Evolutionary conservation across 1,140 invertebrate species (phyloP).

Genomic region (Brachionus asplanchnoidis): DNA sequence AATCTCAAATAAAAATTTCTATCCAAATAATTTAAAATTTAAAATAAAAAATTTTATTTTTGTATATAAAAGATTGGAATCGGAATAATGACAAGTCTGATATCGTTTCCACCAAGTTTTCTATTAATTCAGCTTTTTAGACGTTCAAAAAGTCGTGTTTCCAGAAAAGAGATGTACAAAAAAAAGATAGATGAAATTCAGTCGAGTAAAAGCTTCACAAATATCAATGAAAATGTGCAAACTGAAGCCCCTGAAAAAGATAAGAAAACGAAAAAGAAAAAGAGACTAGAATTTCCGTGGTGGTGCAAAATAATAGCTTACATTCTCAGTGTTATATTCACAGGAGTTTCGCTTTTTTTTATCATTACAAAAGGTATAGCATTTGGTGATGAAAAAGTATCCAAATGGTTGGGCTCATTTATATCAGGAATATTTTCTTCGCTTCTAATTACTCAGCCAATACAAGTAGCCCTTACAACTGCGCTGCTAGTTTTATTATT

Average conservation of each 20-base stretch:
- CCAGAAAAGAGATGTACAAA: neutral
- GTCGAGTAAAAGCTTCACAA: slow-evolving; percentile 44
- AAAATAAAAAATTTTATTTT: neutral
- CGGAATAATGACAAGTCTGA: slow-evolving; percentile 29
- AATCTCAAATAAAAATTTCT: no score
- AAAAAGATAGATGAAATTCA: slow-evolving; percentile 41
- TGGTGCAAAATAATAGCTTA: slow-evolving; percentile 60
- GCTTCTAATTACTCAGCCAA: slow-evolving; percentile 61
- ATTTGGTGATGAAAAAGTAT: slow-evolving; percentile 61
- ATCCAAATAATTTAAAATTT: neutral
- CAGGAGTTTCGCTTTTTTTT: slow-evolving; percentile 58
- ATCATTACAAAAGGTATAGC: slow-evolving; percentile 61
- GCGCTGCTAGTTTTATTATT: neutral
- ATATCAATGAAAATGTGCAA: neutral
- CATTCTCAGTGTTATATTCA: slow-evolving; percentile 56
- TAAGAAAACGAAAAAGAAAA: neutral
- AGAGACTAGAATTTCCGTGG: slow-evolving; percentile 56
- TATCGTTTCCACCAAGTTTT: slow-evolving; percentile 13
- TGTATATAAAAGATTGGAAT: slow-evolving; percentile 48
- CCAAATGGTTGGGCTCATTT: slow-evolving; percentile 62
- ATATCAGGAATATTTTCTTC: slow-evolving; percentile 61
- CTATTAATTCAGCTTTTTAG: slow-evolving; percentile 29
- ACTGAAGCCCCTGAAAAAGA: neutral
- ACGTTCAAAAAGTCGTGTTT: neutral
- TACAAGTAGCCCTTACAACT: slow-evolving; percentile 56